phyloP scores from a whole-genome alignment of 2,888 invertebrate genomes.

The Caenorhabditis uteleia region DNA sequence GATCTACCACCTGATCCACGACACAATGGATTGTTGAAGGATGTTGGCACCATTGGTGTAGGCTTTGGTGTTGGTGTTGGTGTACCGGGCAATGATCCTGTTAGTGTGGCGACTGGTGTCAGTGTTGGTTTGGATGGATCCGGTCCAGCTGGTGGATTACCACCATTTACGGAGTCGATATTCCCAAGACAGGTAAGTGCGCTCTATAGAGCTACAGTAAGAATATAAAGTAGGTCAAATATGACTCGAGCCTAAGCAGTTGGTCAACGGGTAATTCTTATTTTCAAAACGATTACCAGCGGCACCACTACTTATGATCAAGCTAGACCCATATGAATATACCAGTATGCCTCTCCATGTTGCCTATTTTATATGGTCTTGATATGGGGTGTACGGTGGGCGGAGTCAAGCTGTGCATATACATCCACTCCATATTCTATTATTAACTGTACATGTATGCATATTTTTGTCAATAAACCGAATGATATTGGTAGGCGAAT shows the following conservation, averaged over 20 bases:
- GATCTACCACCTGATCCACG: constrained; percentile 37
- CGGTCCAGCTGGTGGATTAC: constrained; percentile 54
- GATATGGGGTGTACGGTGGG: too few species aligned
- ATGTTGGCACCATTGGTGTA: constrained; percentile 48
- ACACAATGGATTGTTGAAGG: constrained; percentile 48
- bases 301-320: constrained; percentile 48
- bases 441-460: too few species aligned
- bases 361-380: too few species aligned
- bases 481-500: too few species aligned
- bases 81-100: constrained; percentile 57
- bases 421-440: too few species aligned
- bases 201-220: too few species aligned
- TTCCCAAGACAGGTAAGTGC: constrained; percentile 41
- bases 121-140: constrained; percentile 52
- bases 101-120: constrained; percentile 50
- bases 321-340: too few species aligned
- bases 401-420: too few species aligned
- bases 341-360: too few species aligned
- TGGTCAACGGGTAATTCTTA: constrained; percentile 36
- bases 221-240: neutral
- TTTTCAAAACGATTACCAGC: constrained; percentile 34
- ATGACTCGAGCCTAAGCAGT: constrained; percentile 36
- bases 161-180: constrained; percentile 45
- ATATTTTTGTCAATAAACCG: too few species aligned
- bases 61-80: constrained; percentile 56